Evolutionary conservation across 2,113 vertebrate genomes (phyloP).

Genomic region (Mesitornis unicolor): DNA sequence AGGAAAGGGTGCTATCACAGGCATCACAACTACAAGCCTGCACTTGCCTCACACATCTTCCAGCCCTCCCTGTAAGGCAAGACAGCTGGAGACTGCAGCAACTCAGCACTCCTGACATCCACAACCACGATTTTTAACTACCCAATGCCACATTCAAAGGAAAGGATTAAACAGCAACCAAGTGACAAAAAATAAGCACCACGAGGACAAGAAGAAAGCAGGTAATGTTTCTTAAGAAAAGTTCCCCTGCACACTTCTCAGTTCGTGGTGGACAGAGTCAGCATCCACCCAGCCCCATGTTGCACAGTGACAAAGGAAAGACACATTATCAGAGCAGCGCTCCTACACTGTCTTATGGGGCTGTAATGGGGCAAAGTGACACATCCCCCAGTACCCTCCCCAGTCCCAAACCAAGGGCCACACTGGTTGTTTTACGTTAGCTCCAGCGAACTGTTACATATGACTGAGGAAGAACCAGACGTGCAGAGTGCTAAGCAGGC

Average conservation of each 20-base stretch:
- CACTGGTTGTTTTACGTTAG: background rate
- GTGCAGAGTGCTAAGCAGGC: background rate
- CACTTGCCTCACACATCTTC: background rate
- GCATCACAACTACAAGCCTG: background rate
- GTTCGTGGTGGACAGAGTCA: background rate
- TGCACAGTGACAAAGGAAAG: background rate
- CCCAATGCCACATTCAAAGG: background rate
- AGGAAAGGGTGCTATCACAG: background rate
- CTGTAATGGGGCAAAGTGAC: background rate
- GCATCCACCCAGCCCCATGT: background rate
- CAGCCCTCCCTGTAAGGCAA: background rate
- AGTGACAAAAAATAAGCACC: background rate
- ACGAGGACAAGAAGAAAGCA: background rate
- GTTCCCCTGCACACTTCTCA: background rate
- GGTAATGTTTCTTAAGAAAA: background rate
- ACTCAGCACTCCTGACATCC: background rate
- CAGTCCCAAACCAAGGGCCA: background rate
- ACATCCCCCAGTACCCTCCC: background rate
- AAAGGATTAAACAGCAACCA: background rate
- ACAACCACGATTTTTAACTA: background rate
- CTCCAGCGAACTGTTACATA: accelerated
- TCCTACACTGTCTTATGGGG: background rate
- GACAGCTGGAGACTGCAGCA: background rate
- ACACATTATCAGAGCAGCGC: background rate
- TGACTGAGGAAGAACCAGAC: background rate